Base-by-base conservation (phyloP, 64 coral and sea anemone species). In the Trachythela sp. region DNA sequence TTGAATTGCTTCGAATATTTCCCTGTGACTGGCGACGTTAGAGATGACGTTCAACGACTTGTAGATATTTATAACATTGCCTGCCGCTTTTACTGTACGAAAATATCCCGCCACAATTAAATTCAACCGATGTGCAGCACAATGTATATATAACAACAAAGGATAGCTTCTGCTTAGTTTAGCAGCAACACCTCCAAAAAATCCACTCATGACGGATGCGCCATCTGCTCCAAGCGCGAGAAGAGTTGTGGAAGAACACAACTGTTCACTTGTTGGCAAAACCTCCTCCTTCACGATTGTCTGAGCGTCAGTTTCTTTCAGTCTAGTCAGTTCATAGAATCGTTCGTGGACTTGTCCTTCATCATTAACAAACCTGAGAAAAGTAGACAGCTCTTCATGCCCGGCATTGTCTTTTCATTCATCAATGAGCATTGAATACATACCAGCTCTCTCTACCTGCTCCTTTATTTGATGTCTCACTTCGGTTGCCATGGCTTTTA, bases 381-480 rank as follows among this genome's bases (percentile, higher is more conserved):
- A 80, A 1, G 30, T 80, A 29, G 75, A 80, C 75, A 37, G 75
- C 33, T 80, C 75, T 80, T 80, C 75, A 36, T 80, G 75, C 75
- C 75, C 8, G 8, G 75, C 75, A 36, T 80, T 80, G 20, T 80
- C 75, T 80, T 80, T 80, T 1, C 75, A 80, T 80, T 80, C 34
- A 29, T 80, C 75, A 80, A 80, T 80, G 13, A 80, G 75, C 75
- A 80, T 80, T 80, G 75, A 80, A 80, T 80, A 77, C 71, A 77
- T 77, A 18, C 71, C 31, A 77, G 71, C 71, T 9, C 30, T 77
- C 2, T 77, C 30, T 77, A 77, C 9, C 30, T 18, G 71, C 30
- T 77, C 30, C 30, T 77, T 4, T 18, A 77, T 77, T 77, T 77
- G 5, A n/a, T 77, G 71, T 9, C 71, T 3, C 9, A 77, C 71